Evolutionary conservation across 2,888 invertebrate species (phyloP), one percentile per base, ranked within the genome.

Genomic region (Tiliacea aurago): DNA sequence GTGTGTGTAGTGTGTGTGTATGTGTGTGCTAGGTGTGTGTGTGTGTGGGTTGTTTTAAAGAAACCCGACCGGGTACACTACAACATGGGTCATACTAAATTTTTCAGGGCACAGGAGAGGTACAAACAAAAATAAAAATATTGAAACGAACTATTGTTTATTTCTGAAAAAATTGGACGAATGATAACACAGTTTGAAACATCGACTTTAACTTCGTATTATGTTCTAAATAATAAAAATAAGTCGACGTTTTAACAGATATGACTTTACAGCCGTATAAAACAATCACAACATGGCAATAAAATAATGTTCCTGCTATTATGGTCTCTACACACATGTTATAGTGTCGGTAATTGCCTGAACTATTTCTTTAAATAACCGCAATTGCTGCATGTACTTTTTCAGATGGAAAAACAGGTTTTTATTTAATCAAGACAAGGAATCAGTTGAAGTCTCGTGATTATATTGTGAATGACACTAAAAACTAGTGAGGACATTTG

Each of bases 221-320:
- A 83, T 72, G 43, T 71, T 62, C 53, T 58, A 81, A 77, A 84
- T 86, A 86, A 85, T 74, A 83, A 77, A 82, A 81, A 73, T 65
- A 84, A 75, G 68, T 72, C 67, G 37, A 71, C 70, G 13, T 45
- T 68, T 5, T 71, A 71, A 64, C 73, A 70, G 41, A 80, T 83
- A 79, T 76, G 28, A 70, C 77, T 83, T 77, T 74, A 78, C 51
- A 73, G 33, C 55, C 71, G 56, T 65, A 59, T 83, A 78, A 70
- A 78, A 76, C 68, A 73, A 76, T 78, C 59, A 68, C 62, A 74
- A 72, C 28, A 45, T 63, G 70, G 47, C 68, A 80, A 61, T 66
- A 47, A 51, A 11, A 43, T 63, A 28, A 65, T 70, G 58, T 59
- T 65, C 5, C 28, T 71, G 56, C 69, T 67, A 72, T 65, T 66